phyloP scores from a whole-genome alignment of 2,888 invertebrate genomes.

The Cremastobaeus sp. region DNA sequence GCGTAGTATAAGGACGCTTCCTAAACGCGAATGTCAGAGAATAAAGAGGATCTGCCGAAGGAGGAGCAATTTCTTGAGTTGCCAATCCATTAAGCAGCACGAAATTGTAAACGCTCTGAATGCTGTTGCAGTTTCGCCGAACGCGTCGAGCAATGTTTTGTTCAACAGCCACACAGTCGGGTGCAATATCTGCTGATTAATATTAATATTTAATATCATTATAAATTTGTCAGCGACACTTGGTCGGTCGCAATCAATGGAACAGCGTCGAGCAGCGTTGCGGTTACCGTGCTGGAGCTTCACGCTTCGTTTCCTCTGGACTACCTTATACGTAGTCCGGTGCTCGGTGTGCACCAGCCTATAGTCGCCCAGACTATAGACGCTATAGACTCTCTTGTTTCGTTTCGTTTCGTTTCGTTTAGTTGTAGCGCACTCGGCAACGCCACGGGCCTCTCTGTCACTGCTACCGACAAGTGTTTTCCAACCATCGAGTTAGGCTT shows the following conservation, averaged over 20 bases:
- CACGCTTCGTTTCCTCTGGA: conserved; percentile 61
- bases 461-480: too few relatives aligned
- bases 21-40: conserved; percentile 19
- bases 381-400: conserved; percentile 37
- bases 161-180: conserved; percentile 11
- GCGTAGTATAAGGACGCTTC: neutral
- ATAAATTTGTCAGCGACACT: conserved; percentile 54
- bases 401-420: neutral
- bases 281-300: conserved; percentile 58
- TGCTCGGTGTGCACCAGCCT: neutral
- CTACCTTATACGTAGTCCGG: conserved; percentile 60
- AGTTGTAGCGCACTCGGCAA: neutral
- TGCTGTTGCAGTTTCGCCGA: conserved; percentile 39
- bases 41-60: conserved; percentile 28
- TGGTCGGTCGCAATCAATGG: conserved; percentile 55
- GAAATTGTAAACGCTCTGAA: conserved; percentile 53
- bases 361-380: conserved; percentile 34
- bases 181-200: conserved; percentile 40
- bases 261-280: conserved; percentile 46
- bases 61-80: conserved; percentile 15
- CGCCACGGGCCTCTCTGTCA: neutral
- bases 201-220: conserved; percentile 57
- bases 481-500: too few relatives aligned
- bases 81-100: conserved; percentile 30
- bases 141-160: conserved; percentile 17